Conservation (phyloP, 53 echinoderm and acorn worm genomes). For the Luidia sarsii region DNA sequence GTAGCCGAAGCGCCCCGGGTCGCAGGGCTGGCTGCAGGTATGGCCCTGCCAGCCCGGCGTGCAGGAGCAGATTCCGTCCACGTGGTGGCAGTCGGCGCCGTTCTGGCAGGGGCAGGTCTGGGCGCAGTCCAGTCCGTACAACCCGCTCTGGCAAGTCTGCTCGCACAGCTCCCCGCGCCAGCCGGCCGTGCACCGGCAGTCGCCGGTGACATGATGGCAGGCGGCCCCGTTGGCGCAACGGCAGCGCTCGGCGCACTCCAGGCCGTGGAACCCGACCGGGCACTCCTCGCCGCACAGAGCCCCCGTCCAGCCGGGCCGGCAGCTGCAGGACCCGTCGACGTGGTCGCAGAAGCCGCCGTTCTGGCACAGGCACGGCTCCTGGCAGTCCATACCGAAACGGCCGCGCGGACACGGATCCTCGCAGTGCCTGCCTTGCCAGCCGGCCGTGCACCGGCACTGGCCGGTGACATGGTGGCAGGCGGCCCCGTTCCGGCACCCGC, state of each 20-base stretch:
- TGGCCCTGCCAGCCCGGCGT: slow-evolving; percentile 56
- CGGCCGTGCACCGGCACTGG: slow-evolving; percentile 49
- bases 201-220: slow-evolving; percentile 47
- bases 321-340: slow-evolving; percentile 49
- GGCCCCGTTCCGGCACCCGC: slow-evolving; percentile 52
- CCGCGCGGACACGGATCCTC: slow-evolving; percentile 15
- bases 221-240: slow-evolving; percentile 41
- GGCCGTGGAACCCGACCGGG: slow-evolving; percentile 38
- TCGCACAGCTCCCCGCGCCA: slow-evolving; percentile 55
- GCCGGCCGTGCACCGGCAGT: slow-evolving; percentile 47
- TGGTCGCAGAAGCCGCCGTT: slow-evolving; percentile 50
- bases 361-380: slow-evolving; percentile 61
- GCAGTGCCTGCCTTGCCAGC: slow-evolving; percentile 49
- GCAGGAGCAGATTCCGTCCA: slow-evolving; percentile 61
- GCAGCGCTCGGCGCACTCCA: slow-evolving; percentile 46
- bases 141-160: slow-evolving; percentile 30
- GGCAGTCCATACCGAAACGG: slow-evolving; percentile 65
- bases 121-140: slow-evolving; percentile 45
- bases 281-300: slow-evolving; percentile 24
- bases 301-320: slow-evolving; percentile 57
- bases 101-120: slow-evolving; percentile 48
- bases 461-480: slow-evolving; percentile 56
- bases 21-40: slow-evolving; percentile 41
- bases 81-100: slow-evolving; percentile 50
- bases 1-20: slow-evolving; percentile 56